phyloP scores from a whole-genome alignment of 2,113 vertebrate species.

The Menidia beryllina region DNA sequence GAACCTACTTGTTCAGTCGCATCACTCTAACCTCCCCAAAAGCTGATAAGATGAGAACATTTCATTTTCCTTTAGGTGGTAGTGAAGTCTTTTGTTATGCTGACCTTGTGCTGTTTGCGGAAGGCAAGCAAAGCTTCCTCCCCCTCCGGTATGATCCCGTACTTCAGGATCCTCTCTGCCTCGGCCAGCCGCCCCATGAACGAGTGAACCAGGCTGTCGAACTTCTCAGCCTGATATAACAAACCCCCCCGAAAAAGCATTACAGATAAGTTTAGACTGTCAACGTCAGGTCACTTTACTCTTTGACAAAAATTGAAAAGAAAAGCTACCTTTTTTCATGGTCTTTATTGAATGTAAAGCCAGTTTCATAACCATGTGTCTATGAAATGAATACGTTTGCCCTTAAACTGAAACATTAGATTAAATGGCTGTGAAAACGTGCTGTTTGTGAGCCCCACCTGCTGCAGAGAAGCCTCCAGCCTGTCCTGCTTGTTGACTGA shows the following conservation, averaged over 20 bases:
- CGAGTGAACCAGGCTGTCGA: conserved; percentile 83
- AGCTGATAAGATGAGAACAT: conserved; percentile 1
- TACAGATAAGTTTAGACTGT: background rate
- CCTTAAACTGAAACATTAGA: too few species aligned
- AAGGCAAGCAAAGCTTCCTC: conserved; percentile 78
- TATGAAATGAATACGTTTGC: too few species aligned
- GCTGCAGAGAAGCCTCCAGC: conserved; percentile 84
- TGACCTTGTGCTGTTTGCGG: conserved; percentile 84
- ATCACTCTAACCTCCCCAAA: conserved; percentile 15
- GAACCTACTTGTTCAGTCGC: conserved; percentile 1
- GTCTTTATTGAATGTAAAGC: background rate
- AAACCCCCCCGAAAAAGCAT: background rate
- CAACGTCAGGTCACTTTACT: too few species aligned
- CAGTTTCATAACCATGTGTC: background rate
- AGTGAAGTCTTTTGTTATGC: conserved; percentile 8
- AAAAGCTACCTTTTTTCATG: background rate
- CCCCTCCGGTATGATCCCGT: conserved; percentile 82
- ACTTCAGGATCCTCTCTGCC: conserved; percentile 84
- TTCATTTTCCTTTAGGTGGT: background rate
- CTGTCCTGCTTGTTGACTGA: conserved; percentile 86
- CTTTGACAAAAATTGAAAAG: too few species aligned
- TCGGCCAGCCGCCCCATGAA: conserved; percentile 86
- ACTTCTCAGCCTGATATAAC: conserved; percentile 84
- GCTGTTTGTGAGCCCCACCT: conserved; percentile 72
- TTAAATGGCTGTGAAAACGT: too few species aligned